These are phyloP conservation scores for Nephrocerus scutellatus DNA, from an alignment of 2,888 invertebrate genomes.

Conservation along the genomic window DNA sequence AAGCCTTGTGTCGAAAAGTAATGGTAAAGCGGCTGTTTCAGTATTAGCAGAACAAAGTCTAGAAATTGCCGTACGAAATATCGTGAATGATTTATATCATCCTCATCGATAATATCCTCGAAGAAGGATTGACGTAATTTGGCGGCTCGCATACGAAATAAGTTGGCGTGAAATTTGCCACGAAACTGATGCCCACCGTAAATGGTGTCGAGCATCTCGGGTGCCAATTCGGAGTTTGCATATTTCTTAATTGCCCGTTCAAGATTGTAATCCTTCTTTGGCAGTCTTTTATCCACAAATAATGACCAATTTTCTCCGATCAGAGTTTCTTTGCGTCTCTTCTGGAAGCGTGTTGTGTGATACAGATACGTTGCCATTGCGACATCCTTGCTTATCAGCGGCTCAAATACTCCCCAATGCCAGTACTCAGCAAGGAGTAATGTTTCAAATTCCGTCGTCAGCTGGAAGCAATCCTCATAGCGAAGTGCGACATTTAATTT, in stretches of 20 bases:
- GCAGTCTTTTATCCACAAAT: conserved; percentile 27
- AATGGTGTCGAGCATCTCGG: conserved; percentile 20
- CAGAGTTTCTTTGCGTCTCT: conserved; percentile 27
- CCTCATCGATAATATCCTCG: conserved; percentile 31
- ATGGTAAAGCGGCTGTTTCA: conserved; percentile 37
- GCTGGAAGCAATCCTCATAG: conserved; percentile 30
- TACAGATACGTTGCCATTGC: conserved; percentile 37
- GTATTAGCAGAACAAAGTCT: conserved; percentile 32
- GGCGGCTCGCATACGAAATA: conserved; percentile 23
- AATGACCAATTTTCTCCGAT: conserved; percentile 33
- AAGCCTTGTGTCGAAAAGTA: conserved; percentile 39
- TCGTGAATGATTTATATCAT: conserved; percentile 33
- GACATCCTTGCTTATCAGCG: conserved; percentile 31
- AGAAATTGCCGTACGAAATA: conserved; percentile 38
- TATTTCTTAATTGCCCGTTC: conserved; percentile 31
- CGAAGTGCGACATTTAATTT: conserved; percentile 28
- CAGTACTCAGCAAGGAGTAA: conserved; percentile 39
- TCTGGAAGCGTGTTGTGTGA: conserved; percentile 40
- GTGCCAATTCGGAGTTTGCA: conserved; percentile 31
- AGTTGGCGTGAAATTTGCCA: conserved; percentile 28
- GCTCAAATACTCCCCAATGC: conserved; percentile 34
- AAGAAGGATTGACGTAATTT: conserved; percentile 27
- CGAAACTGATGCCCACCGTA: conserved; percentile 20
- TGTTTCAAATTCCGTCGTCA: conserved; percentile 35
- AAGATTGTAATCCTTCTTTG: conserved; percentile 36